phyloP scores from a whole-genome alignment of 1,140 invertebrate genomes.

The Mycetomoellerius zeteki region DNA sequence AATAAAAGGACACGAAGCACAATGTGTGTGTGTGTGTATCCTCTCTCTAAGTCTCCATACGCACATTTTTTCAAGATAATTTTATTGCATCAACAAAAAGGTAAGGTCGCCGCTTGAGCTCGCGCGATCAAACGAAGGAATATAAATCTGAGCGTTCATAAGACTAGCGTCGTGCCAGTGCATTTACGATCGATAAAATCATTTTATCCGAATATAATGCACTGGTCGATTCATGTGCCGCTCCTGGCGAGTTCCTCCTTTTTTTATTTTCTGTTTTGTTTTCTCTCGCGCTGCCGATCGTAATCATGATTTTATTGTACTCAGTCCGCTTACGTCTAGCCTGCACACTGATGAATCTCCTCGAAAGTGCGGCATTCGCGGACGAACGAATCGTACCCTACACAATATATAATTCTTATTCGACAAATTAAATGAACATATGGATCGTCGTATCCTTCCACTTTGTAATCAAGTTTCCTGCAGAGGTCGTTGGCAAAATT shows the following conservation, averaged over 20 bases:
- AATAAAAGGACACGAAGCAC: constrained; percentile 1
- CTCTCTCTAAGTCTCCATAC: constrained; percentile 22
- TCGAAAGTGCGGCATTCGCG: constrained; percentile 31
- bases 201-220: constrained; percentile 79
- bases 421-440: constrained; percentile 80
- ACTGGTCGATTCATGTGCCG: constrained; percentile 65
- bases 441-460: constrained; percentile 73
- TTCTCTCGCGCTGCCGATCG: constrained; percentile 55
- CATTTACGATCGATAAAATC: constrained; percentile 79
- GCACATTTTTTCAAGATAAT: constrained; percentile 48
- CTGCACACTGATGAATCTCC: constrained; percentile 8
- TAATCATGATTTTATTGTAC: constrained; percentile 76
- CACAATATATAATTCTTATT: constrained; percentile 76
- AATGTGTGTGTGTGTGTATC: not conserved
- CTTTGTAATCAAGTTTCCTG: constrained; percentile 78
- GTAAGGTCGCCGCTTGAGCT: not conserved
- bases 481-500: constrained; percentile 62
- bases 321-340: constrained; percentile 53
- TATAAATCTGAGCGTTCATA: constrained; percentile 74
- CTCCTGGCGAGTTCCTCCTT: constrained; percentile 42
- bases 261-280: constrained; percentile 37
- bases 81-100: constrained; percentile 59
- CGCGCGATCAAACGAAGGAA: constrained; percentile 34
- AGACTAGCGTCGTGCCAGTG: constrained; percentile 63
- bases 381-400: constrained; percentile 39